Base-by-base conservation (phyloP, 2,888 invertebrate species). In the Pachliopta kotzebuea region DNA sequence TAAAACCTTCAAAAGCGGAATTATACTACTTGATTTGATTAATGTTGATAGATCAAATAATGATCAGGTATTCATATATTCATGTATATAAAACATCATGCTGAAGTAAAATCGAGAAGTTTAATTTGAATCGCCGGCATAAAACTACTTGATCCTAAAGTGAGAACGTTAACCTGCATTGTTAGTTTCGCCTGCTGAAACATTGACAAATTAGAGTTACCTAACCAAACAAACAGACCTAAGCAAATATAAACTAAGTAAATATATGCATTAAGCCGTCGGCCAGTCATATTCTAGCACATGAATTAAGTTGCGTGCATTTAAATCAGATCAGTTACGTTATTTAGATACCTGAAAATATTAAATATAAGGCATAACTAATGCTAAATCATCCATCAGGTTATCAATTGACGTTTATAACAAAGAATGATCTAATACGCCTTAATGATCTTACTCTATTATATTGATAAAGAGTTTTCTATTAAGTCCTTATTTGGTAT, bases 221-320 rank as follows among this genome's bases (percentile, higher is more conserved):
- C 52, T 23, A 50, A 60, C 52, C 23, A 29, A 21, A 52, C 59
- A 59, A 59, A 52, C 37, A n/a, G 23, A 23, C 52, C 50, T 50
- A 29, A 59, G 29, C 21, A 59, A 50, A 59, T 59, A 50, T 59
- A 50, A 45, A 52, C 23, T 52, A 23, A 37, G 37, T 60, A 37
- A 60, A 60, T 60, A 60, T 60, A 21, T 23, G 21, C 50, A 21
- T 2, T 11, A 14, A 21, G 14, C 21, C 45, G 18, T 45, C 6
- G 45, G 4, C n/a, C 18, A 45, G 45, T 11, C 31, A 11, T 42
- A n/a, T 45, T n/a, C 45, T n/a, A n/a, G n/a, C n/a, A n/a, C n/a
- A n/a, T 14, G 18, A 45, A n/a, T 45, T 45, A 45, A 45, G n/a
- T 45, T n/a, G n/a, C 6, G n/a, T n/a, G n/a, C 45, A 1, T 45